Base-by-base conservation (phyloP, 2,113 vertebrate species). In the Orthonyx spaldingii region DNA sequence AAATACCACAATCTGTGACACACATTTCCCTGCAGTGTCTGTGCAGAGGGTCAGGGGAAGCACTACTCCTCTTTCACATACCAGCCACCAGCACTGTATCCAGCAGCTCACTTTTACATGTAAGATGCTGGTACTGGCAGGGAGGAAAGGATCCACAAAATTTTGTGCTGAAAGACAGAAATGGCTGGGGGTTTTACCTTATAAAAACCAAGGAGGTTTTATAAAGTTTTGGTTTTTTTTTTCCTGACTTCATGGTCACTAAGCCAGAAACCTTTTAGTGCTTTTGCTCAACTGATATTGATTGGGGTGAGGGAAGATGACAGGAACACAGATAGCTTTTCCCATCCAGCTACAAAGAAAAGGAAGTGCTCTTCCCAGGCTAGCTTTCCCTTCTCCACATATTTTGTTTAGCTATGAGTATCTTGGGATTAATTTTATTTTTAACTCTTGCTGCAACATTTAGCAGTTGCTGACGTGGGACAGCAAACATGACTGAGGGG, bases 61-160 rank as follows among this genome's bases (percentile, higher is more conserved):
- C 71, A 84, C 56, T 71, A 52, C 77, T 13, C 4, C 41, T 69
- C 65, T 56, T 79, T 47, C 16, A 85, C 11, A 50, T 49, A n/a
- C 17, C 33, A 86, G 68, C 33, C 50, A 63, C 33, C 15, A 39
- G 52, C 0, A 0, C 11, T 20, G 7, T 3, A 49, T 46, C 52
- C 68, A 76, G 56, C 70, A 69, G 52, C 33, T 77, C 35, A 32
- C 11, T 83, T 76, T 65, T 52, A 90, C 11, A 6, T 24, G 7
- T 11, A 49, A 56, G 22, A 64, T 81, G 33, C 28, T 75, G 53
- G 20, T 76, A 46, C 23, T 32, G 22, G 39, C 39, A 86, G 44
- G 16, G 41, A 75, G n/a, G 33, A 69, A 91, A 90, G 42, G 17
- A 80, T 37, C 9, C 66, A 79, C 7, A 23, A 41, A 56, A 6